Conservation (phyloP, 2,888 invertebrate species). For the Buathra laborator region DNA sequence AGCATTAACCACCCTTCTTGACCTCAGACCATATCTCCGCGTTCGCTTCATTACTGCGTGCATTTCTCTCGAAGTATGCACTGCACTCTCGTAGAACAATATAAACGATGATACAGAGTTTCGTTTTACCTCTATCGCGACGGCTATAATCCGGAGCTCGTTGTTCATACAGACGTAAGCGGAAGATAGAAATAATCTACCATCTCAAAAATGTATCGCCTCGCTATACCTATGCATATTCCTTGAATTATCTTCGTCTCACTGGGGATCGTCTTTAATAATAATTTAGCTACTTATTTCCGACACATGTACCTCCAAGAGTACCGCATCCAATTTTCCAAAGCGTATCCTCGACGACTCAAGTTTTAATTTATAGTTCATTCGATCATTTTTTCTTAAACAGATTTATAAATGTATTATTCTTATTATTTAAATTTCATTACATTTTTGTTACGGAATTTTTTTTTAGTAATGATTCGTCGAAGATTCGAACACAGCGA, state of each 20-base stretch:
- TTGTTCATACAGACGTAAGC: background rate
- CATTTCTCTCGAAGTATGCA: background rate
- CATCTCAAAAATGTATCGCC: background rate
- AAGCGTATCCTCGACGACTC: too few relatives aligned
- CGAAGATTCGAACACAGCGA: too few relatives aligned
- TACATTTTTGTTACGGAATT: too few relatives aligned
- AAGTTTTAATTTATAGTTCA: too few relatives aligned
- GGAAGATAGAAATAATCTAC: background rate
- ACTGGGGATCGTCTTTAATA: background rate
- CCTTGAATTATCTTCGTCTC: background rate
- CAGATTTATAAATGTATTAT: too few relatives aligned
- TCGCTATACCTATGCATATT: background rate
- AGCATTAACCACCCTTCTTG: slow-evolving; percentile 30
- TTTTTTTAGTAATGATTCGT: too few relatives aligned
- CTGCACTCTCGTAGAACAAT: background rate
- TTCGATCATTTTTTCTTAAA: too few relatives aligned
- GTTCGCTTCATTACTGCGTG: background rate
- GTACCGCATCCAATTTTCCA: too few relatives aligned
- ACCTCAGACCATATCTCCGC: slow-evolving; percentile 13
- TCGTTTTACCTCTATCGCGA: background rate
- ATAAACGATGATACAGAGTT: background rate
- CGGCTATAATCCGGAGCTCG: background rate
- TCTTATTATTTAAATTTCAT: too few relatives aligned
- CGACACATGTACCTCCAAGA: background rate
- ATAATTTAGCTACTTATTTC: background rate